phyloP scores from a whole-genome alignment of 2,113 vertebrate genomes.

The Tychaedon coryphoeus region DNA sequence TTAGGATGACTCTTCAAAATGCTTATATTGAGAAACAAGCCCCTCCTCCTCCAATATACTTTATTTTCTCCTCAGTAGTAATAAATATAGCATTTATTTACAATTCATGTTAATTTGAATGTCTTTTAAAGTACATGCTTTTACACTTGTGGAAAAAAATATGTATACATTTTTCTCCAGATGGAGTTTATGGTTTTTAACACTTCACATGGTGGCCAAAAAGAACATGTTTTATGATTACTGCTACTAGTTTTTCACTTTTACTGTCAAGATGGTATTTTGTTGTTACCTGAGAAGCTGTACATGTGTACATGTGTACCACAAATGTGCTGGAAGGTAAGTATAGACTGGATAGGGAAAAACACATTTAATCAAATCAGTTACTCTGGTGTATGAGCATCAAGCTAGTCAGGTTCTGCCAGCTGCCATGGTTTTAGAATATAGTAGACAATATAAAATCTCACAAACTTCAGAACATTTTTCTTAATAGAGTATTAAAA shows the following conservation, averaged over 20 bases:
- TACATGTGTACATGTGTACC: neutral
- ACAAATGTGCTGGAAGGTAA: neutral
- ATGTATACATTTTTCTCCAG: neutral
- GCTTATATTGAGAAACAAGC: neutral
- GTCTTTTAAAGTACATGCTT: neutral
- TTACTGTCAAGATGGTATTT: neutral
- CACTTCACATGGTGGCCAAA: neutral
- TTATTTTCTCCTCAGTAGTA: neutral
- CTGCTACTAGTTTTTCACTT: neutral
- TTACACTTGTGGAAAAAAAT: neutral
- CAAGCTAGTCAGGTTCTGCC: neutral
- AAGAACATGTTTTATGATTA: neutral
- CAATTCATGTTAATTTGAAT: neutral
- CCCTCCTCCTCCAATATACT: neutral
- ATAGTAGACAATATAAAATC: neutral
- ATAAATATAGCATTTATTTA: neutral
- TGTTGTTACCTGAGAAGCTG: neutral
- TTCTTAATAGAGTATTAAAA: neutral
- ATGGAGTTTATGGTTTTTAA: neutral
- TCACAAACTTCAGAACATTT: neutral
- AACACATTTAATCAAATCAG: neutral
- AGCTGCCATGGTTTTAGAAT: neutral
- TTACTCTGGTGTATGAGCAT: neutral
- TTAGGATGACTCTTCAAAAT: neutral
- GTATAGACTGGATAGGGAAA: neutral